Conservation (phyloP, 35 echinoderm and acorn worm genomes). For the Hemicentrotus pulcherrimus region DNA sequence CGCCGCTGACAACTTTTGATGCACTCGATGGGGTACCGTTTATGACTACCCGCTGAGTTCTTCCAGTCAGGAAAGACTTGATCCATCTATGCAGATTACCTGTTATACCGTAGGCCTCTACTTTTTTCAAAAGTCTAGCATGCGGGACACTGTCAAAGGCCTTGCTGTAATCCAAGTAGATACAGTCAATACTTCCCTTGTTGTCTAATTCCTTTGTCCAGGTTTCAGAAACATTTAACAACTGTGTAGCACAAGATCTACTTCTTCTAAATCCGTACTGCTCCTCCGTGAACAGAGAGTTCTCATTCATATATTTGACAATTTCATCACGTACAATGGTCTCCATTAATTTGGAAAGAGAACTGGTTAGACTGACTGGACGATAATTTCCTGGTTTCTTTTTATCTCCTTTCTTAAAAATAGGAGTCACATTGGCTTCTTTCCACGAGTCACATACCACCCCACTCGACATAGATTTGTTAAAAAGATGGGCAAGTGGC, state of each 20-base stretch:
- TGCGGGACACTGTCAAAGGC: constrained; percentile 42
- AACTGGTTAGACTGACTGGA: constrained; percentile 60
- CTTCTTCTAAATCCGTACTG: constrained; percentile 58
- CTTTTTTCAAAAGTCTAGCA: constrained; percentile 25
- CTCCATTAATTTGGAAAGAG: constrained; percentile 55
- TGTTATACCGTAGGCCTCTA: background rate
- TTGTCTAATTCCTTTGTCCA: no score
- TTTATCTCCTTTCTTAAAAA: constrained; percentile 65
- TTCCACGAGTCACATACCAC: constrained; percentile 45
- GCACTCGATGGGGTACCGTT: constrained; percentile 32
- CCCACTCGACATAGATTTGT: constrained; percentile 28
- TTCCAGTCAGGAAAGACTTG: constrained; percentile 6
- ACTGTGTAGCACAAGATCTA: constrained; percentile 54
- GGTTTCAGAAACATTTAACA: constrained; percentile 32
- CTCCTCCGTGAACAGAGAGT: background rate
- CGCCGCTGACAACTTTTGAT: constrained; percentile 17
- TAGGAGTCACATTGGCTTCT: constrained; percentile 52
- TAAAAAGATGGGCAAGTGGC: constrained; percentile 36
- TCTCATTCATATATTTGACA: constrained; percentile 12
- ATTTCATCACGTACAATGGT: constrained; percentile 31
- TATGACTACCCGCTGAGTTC: constrained; percentile 39
- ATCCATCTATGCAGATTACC: constrained; percentile 40
- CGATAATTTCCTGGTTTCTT: constrained; percentile 61
- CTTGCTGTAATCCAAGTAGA: constrained; percentile 45
- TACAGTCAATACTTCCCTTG: constrained; percentile 30